Percentiles rank a stretch among this genome's conserved stretches.
These are phyloP conservation scores for Hafferia zeledoni DNA, from an alignment of 2,797 vertebrate genomes.

Conservation along the genomic window DNA sequence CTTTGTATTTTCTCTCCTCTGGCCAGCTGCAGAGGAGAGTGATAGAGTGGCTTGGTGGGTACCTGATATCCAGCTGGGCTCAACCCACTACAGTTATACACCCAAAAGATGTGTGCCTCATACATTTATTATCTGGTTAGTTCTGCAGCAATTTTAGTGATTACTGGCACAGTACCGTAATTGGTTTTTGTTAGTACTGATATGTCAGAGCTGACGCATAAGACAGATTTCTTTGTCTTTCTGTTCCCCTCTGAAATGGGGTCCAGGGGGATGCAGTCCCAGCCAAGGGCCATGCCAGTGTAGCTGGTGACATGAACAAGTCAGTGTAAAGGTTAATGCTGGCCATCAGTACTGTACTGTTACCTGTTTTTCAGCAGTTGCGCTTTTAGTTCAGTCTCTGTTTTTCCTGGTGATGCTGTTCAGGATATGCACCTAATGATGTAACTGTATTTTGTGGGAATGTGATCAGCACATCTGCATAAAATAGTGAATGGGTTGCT, in stretches of 20 bases:
- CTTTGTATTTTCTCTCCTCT: background rate
- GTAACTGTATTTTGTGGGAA: background rate
- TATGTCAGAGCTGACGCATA: background rate
- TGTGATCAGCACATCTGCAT: background rate
- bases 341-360: background rate
- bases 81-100: background rate
- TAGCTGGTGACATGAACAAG: background rate
- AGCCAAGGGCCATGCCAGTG: background rate
- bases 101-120: background rate
- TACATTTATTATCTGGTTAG: background rate
- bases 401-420: background rate
- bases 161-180: background rate
- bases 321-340: background rate
- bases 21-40: background rate
- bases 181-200: background rate
- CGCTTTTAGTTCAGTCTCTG: background rate
- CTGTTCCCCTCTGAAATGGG: background rate
- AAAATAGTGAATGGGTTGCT: background rate
- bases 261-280: background rate
- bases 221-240: background rate
- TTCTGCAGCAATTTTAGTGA: background rate
- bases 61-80: background rate
- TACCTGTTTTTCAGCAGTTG: background rate
- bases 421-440: background rate
- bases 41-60: background rate